A percentile compares a stretch with the other conserved stretches of the same genome.
Conservation (phyloP, 2,113 vertebrate genomes). For the Motacilla tschutschensis region DNA sequence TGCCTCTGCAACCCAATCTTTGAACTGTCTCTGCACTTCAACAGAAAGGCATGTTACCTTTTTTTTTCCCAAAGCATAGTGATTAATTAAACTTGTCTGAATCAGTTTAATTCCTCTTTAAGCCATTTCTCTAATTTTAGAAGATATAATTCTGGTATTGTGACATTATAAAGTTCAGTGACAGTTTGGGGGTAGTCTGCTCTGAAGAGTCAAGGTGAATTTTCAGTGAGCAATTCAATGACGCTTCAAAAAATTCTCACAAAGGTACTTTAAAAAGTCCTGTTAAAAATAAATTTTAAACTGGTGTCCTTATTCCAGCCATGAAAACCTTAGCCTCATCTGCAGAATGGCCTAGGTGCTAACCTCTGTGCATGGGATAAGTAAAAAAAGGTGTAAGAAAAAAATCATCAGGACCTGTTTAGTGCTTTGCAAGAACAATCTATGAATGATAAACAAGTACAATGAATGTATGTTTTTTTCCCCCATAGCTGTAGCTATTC, state of each 20-base stretch:
- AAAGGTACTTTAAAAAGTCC: background rate
- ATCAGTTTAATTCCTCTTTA: slow-evolving; percentile 44
- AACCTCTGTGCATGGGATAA: background rate
- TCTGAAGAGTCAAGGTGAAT: slow-evolving; percentile 16
- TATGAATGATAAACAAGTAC: background rate
- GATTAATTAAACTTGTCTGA: slow-evolving; percentile 61
- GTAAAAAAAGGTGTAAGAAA: background rate
- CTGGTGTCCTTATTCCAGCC: background rate
- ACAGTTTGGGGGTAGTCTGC: slow-evolving; percentile 24
- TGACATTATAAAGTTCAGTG: slow-evolving; percentile 48
- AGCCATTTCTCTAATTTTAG: slow-evolving; percentile 57
- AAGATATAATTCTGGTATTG: slow-evolving; percentile 27
- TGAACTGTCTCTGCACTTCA: background rate
- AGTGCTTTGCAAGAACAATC: background rate
- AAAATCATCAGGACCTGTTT: background rate
- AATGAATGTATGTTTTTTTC: background rate
- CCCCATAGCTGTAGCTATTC: background rate
- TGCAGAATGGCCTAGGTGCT: background rate
- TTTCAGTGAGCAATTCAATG: slow-evolving; percentile 22
- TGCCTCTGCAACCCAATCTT: background rate
- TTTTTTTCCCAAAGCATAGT: slow-evolving; percentile 2
- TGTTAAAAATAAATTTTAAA: background rate
- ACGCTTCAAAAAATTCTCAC: background rate
- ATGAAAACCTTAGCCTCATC: background rate
- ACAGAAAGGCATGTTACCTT: background rate